Evolutionary conservation across 2,113 vertebrate genomes (phyloP).

Genomic region (Sialia sialis): DNA sequence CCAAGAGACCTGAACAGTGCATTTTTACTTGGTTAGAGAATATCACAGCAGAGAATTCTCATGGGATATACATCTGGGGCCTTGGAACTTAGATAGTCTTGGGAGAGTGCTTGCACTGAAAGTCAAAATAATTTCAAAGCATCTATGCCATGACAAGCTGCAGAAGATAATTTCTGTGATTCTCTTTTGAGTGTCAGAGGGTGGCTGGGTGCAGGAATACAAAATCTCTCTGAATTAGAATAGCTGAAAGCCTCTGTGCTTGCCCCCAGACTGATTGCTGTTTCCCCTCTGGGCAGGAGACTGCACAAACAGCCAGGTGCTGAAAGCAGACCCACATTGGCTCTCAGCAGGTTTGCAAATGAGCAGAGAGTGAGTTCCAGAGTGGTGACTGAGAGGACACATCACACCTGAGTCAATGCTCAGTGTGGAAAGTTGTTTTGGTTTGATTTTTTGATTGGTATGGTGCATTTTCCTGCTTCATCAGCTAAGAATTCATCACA

Average conservation of each 20-base stretch:
- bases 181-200: neutral
- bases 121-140: neutral
- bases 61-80: neutral
- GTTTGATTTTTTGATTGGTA: neutral
- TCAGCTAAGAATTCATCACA: neutral
- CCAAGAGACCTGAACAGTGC: neutral
- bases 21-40: neutral
- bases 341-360: neutral
- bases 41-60: neutral
- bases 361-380: neutral
- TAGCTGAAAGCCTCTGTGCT: neutral
- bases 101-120: neutral
- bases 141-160: neutral
- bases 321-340: neutral
- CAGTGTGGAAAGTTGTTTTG: neutral
- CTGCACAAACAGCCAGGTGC: neutral
- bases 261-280: neutral
- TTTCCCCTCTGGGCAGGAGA: neutral
- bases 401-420: rapidly evolving
- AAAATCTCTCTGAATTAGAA: neutral
- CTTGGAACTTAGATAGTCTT: neutral
- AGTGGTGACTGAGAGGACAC: neutral
- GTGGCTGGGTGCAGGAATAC: neutral
- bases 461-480: neutral
- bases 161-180: neutral